phyloP scores from a whole-genome alignment of 2,888 invertebrate species.

The Trachelus iudaicus region DNA sequence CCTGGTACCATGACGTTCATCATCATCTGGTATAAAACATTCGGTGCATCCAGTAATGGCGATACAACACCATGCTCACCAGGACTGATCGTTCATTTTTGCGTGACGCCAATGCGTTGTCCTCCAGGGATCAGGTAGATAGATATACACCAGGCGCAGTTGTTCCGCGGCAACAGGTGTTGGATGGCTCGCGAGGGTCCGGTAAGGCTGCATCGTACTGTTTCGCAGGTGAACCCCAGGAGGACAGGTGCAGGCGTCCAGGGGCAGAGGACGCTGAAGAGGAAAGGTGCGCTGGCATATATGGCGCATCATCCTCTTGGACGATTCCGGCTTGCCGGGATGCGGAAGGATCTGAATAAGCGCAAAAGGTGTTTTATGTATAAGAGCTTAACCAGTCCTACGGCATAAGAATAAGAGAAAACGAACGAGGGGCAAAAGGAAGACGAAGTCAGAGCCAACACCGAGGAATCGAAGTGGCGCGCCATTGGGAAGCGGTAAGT shows the following conservation, averaged over 20 bases:
- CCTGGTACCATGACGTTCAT: not conserved
- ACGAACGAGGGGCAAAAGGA: slow-evolving; percentile 7
- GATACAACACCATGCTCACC: not conserved
- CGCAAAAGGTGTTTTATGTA: not conserved
- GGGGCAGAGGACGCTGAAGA: not conserved
- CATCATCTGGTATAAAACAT: not conserved
- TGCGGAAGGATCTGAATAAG: not conserved
- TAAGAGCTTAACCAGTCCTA: not conserved
- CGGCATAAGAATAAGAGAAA: not conserved
- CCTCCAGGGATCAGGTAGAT: not conserved
- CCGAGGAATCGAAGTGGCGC: slow-evolving; percentile 17
- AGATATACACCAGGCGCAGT: not conserved
- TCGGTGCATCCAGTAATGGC: not conserved
- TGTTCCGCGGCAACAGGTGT: slow-evolving; percentile 30
- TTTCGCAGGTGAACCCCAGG: slow-evolving; percentile 47
- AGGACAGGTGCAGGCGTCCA: slow-evolving; percentile 17
- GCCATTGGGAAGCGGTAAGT: slow-evolving; percentile 26
- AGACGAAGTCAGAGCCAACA: slow-evolving; percentile 24
- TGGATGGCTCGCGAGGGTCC: slow-evolving; percentile 24
- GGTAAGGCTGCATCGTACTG: slow-evolving; percentile 31
- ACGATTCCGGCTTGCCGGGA: not conserved
- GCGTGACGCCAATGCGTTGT: not conserved
- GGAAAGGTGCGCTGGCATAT: not conserved
- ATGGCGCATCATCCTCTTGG: not conserved
- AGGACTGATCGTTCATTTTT: not conserved